Percentiles rank a stretch among this genome's conserved stretches.
phyloP scores from a whole-genome alignment of 2,113 vertebrate genomes.

The Calidris pygmaea region DNA sequence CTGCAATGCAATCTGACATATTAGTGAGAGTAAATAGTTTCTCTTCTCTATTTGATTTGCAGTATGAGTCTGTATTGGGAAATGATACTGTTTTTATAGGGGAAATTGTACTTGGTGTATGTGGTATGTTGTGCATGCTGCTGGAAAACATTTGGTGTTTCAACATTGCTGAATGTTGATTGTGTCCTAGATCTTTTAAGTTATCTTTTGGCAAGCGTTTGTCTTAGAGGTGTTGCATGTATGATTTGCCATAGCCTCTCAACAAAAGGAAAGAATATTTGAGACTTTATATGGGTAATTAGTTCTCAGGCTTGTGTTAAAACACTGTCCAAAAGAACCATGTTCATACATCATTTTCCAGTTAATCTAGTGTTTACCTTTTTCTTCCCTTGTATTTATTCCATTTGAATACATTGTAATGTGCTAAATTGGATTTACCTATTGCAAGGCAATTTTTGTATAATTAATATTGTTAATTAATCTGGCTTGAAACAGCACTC shows the following conservation, averaged over 20 bases:
- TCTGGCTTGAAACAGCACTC: conserved; percentile 15
- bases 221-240: not conserved
- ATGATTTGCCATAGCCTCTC: conserved; percentile 10
- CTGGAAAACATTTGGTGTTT: not conserved
- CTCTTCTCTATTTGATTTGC: not conserved
- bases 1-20: not conserved
- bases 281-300: not conserved
- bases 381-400: not conserved
- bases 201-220: not conserved
- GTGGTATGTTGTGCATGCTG: not conserved
- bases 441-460: not conserved
- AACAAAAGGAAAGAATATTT: conserved; percentile 1
- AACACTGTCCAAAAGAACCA: not conserved
- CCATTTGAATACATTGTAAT: not conserved
- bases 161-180: not conserved
- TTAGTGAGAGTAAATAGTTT: not conserved
- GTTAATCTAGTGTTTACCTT: conserved; percentile 15
- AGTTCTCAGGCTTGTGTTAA: conserved; percentile 7
- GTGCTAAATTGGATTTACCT: conserved; percentile 6
- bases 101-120: not conserved
- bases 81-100: not conserved
- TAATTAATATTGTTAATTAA: conserved; percentile 41
- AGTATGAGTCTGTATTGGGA: not conserved
- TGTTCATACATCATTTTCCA: not conserved
- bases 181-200: not conserved